These are phyloP conservation scores for Silurus meridionalis DNA, from an alignment of 2,113 vertebrate species.

Conservation along the genomic window DNA sequence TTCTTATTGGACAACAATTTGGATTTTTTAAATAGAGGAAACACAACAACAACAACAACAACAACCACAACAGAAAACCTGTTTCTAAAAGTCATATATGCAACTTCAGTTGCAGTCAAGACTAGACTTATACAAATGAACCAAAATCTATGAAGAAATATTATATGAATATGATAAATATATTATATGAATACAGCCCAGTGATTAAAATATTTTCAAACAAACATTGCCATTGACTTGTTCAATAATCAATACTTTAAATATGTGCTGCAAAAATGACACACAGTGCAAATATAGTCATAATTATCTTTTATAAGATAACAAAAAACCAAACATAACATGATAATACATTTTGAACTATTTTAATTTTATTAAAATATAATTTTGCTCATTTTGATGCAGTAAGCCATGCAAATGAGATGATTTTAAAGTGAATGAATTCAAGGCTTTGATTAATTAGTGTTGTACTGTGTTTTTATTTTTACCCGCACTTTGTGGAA, in stretches of 20 bases:
- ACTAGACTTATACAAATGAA: neutral
- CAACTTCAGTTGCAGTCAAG: neutral
- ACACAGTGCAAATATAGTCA: neutral
- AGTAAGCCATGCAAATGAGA: neutral
- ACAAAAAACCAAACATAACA: neutral
- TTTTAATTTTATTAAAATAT: neutral
- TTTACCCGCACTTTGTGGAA: no score
- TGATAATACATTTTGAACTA: neutral
- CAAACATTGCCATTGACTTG: neutral
- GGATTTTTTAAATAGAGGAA: neutral
- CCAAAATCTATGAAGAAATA: neutral
- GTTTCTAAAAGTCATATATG: neutral
- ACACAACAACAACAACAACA: conserved; percentile 2
- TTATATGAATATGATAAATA: no score
- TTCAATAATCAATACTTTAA: neutral
- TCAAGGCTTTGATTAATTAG: no score
- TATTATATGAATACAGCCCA: neutral
- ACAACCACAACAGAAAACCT: neutral
- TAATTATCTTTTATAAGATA: neutral
- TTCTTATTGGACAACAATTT: neutral
- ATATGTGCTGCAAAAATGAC: neutral
- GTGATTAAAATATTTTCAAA: neutral
- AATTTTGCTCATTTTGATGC: neutral
- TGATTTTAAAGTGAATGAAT: no score
- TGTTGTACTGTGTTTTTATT: no score